phyloP scores from a whole-genome alignment of 2,888 invertebrate genomes.

The Cyaniris semiargus region DNA sequence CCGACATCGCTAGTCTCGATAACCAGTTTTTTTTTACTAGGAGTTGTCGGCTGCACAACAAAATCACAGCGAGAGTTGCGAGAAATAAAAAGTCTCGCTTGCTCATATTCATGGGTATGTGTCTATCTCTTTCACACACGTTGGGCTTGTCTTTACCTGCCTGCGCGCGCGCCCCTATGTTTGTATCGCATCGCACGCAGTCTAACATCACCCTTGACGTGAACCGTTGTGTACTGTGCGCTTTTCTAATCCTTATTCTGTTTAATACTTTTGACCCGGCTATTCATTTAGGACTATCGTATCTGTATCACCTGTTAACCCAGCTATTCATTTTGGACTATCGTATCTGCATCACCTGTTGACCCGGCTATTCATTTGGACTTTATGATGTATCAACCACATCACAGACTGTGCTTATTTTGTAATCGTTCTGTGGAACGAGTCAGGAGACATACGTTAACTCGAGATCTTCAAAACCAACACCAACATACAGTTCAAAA shows the following conservation, averaged over 20 bases:
- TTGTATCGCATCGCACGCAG: not conserved
- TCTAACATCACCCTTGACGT: not conserved
- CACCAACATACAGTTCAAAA: constrained; percentile 9
- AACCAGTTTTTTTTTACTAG: not conserved
- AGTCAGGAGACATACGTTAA: constrained; percentile 15
- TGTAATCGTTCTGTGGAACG: constrained; percentile 15
- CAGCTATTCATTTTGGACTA: not conserved
- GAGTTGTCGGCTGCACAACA: not conserved
- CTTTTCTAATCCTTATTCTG: not conserved
- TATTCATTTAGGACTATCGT: no score
- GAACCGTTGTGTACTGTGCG: not conserved
- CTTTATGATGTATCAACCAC: not conserved
- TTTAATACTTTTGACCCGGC: not conserved
- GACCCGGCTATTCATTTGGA: constrained; percentile 9
- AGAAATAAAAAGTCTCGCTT: not conserved
- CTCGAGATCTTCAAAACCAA: not conserved
- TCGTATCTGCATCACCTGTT: not conserved
- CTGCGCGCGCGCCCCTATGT: not conserved
- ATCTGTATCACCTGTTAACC: no score
- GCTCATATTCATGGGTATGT: not conserved
- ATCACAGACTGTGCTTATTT: not conserved
- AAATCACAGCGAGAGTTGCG: not conserved
- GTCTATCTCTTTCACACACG: not conserved
- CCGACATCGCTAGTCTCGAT: not conserved
- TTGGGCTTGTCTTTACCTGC: not conserved